Evolutionary conservation across 2,888 invertebrate genomes (phyloP).

Genomic region (Nomada lathburiana): DNA sequence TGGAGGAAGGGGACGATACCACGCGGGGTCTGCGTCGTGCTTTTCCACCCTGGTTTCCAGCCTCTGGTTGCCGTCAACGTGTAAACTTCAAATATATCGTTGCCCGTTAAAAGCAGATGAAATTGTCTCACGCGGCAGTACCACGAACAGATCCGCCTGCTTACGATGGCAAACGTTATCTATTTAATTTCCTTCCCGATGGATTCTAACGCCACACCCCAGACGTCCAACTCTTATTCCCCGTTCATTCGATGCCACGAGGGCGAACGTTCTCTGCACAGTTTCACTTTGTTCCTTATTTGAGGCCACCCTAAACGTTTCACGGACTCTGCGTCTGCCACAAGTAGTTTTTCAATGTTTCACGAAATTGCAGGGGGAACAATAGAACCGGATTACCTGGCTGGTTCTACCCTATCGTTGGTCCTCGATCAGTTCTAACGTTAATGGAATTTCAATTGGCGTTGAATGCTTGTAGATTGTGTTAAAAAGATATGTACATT

Average conservation of each 20-base stretch:
- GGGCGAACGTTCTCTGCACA: constrained; percentile 16
- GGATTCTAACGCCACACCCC: constrained; percentile 37
- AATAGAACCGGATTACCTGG: too few species aligned
- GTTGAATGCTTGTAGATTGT: too few species aligned
- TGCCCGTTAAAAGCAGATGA: constrained; percentile 71
- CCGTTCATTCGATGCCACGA: constrained; percentile 19
- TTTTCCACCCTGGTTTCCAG: constrained; percentile 41
- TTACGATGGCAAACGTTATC: constrained; percentile 71
- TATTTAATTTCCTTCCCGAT: constrained; percentile 76
- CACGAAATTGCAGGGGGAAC: neutral
- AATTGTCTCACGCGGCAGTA: constrained; percentile 71
- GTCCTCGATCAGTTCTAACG: neutral
- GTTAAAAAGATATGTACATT: too few species aligned
- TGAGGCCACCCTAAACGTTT: constrained; percentile 1
- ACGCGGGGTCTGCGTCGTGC: constrained; percentile 57
- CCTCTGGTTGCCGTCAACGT: constrained; percentile 54
- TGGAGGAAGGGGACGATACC: constrained; percentile 53
- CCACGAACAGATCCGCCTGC: constrained; percentile 70
- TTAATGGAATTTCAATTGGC: too few species aligned
- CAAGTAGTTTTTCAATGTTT: neutral
- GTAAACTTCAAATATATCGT: constrained; percentile 73
- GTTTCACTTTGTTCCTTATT: constrained; percentile 37
- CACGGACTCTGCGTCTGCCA: neutral
- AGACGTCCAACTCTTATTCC: constrained; percentile 20
- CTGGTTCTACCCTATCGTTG: neutral